phyloP scores from a whole-genome alignment of 2,797 vertebrate genomes.

The Enteromius paludinosus region DNA sequence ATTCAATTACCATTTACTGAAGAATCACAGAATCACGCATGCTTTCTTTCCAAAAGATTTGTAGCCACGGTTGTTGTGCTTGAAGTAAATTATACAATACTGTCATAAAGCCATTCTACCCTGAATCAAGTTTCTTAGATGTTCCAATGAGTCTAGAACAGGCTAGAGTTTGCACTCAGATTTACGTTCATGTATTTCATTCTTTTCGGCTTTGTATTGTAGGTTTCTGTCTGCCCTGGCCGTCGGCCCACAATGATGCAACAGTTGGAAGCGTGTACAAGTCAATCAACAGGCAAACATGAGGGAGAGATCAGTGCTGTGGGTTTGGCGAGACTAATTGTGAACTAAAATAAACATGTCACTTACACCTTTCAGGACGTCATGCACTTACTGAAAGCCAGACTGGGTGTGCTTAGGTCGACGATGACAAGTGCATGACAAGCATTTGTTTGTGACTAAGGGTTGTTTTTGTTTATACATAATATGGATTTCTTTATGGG shows the following conservation, averaged over 20 bases:
- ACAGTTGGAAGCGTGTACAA: conserved; percentile 20
- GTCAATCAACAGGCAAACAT: conserved; percentile 46
- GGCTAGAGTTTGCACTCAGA: not conserved
- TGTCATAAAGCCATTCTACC: not conserved
- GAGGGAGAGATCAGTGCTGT: conserved; percentile 22
- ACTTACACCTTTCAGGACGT: conserved; percentile 35
- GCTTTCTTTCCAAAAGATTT: conserved; percentile 43
- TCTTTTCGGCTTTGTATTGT: not conserved
- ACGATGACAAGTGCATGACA: conserved; percentile 4
- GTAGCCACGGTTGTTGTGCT: not conserved
- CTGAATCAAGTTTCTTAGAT: not conserved
- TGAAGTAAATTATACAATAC: not conserved
- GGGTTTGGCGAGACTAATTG: conserved; percentile 41
- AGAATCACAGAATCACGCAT: conserved; percentile 39
- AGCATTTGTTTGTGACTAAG: conserved; percentile 22
- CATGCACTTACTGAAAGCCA: conserved; percentile 6
- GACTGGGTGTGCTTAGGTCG: conserved; percentile 17
- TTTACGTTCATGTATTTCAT: conserved; percentile 9
- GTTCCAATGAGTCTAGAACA: not conserved
- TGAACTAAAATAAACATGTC: conserved; percentile 53
- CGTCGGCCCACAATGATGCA: not conserved
- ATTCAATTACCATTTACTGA: conserved; percentile 19
- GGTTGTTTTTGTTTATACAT: conserved; percentile 35
- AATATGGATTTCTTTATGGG: not conserved
- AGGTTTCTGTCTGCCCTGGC: conserved; percentile 32